These are phyloP conservation scores for Calosoma granatense DNA, from an alignment of 1,140 invertebrate species.

Conservation along the genomic window DNA sequence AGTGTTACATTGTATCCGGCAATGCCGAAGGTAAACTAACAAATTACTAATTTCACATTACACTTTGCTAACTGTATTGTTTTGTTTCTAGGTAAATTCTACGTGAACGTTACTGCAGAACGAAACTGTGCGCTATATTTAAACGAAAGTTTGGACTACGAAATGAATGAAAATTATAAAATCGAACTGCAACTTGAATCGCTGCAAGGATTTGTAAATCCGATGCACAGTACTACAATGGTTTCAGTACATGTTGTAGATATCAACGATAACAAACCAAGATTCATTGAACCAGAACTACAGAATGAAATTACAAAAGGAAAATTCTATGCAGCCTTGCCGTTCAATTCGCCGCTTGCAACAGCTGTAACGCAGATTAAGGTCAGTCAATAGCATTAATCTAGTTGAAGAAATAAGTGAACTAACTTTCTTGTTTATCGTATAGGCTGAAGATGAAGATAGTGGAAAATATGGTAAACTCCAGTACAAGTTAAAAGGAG, in stretches of 20 bases:
- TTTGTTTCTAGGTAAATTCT: slow-evolving; percentile 51
- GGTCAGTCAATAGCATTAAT: slow-evolving; percentile 31
- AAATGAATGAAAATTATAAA: slow-evolving; percentile 57
- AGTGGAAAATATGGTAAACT: slow-evolving; percentile 69
- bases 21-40: slow-evolving; percentile 47
- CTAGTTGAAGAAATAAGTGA: slow-evolving; percentile 11
- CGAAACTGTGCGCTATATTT: slow-evolving; percentile 68
- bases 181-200: slow-evolving; percentile 68
- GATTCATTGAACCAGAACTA: slow-evolving; percentile 58
- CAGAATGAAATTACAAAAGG: slow-evolving; percentile 34
- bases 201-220: slow-evolving; percentile 64
- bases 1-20: slow-evolving; percentile 61
- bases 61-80: slow-evolving; percentile 10
- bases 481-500: slow-evolving; percentile 55
- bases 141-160: slow-evolving; percentile 61
- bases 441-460: slow-evolving; percentile 68
- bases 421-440: slow-evolving; percentile 11
- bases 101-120: slow-evolving; percentile 60
- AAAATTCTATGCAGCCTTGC: slow-evolving; percentile 63
- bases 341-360: slow-evolving; percentile 55
- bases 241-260: slow-evolving; percentile 76
- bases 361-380: slow-evolving; percentile 65
- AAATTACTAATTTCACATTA: slow-evolving; percentile 11
- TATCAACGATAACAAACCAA: slow-evolving; percentile 77
- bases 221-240: slow-evolving; percentile 56